phyloP scores from a whole-genome alignment of 2,797 vertebrate species.

The Hypotaenidia okinawae region DNA sequence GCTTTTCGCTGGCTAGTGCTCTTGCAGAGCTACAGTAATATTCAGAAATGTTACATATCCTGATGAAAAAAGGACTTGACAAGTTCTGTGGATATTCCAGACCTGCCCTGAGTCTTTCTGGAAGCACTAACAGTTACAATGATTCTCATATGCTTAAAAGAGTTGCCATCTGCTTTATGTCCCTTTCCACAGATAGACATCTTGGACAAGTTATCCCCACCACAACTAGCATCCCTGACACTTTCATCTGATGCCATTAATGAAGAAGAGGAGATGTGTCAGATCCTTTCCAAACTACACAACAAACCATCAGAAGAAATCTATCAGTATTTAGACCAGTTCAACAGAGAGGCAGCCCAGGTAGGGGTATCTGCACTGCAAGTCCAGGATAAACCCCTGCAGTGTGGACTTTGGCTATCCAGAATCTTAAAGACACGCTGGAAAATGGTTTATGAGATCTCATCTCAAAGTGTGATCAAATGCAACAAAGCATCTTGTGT shows the following conservation, averaged over 20 bases:
- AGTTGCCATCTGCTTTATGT: background rate
- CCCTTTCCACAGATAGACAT: background rate
- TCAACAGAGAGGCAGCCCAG: background rate
- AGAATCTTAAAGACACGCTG: background rate
- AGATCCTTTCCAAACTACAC: constrained; percentile 31
- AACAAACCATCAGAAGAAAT: background rate
- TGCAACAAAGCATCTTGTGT: background rate
- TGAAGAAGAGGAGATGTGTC: constrained; percentile 32
- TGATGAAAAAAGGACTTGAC: background rate
- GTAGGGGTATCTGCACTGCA: background rate
- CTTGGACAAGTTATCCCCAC: background rate
- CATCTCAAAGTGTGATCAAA: background rate
- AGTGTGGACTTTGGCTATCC: background rate
- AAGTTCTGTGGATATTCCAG: background rate
- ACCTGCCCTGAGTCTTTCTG: background rate
- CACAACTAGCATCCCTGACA: constrained; percentile 37
- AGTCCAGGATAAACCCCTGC: background rate
- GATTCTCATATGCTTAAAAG: background rate
- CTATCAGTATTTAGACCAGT: constrained; percentile 5
- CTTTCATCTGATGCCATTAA: background rate
- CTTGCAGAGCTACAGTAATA: background rate
- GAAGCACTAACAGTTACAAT: background rate
- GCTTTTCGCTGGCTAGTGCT: background rate
- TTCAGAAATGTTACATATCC: background rate
- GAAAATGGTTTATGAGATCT: background rate